These are phyloP conservation scores for Agonopterix arenella DNA, from an alignment of 2,888 invertebrate genomes.

Conservation along the genomic window DNA sequence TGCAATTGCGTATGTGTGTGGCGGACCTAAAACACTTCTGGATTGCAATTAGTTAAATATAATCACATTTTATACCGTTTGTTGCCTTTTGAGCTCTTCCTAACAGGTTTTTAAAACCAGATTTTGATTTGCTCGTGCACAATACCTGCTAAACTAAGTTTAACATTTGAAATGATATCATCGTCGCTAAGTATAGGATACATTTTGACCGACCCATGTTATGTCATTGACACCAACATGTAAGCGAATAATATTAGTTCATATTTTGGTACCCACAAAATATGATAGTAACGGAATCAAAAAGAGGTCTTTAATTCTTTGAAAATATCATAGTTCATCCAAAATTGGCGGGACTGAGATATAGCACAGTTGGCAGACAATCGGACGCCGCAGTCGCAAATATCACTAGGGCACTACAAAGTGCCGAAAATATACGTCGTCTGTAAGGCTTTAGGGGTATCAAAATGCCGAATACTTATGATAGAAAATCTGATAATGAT, in stretches of 20 bases:
- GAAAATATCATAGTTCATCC: conserved; percentile 45
- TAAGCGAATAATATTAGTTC: too few species aligned
- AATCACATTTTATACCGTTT: background rate
- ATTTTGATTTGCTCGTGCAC: conserved; percentile 3
- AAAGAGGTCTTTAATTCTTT: background rate
- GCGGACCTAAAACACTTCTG: too few species aligned
- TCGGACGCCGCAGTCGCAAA: conserved; percentile 43
- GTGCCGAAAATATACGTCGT: conserved; percentile 28
- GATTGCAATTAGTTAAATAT: too few species aligned
- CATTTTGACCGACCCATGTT: too few species aligned
- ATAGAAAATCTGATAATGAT: too few species aligned
- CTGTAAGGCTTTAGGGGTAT: conserved; percentile 1
- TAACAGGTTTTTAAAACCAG: conserved; percentile 5
- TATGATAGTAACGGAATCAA: background rate
- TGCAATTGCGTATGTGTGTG: too few species aligned
- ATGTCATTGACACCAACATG: too few species aligned
- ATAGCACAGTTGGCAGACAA: conserved; percentile 58
- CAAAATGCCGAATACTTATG: too few species aligned
- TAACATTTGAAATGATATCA: too few species aligned
- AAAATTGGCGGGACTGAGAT: conserved; percentile 44
- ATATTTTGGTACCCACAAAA: too few species aligned
- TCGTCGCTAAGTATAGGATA: too few species aligned
- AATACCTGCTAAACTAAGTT: background rate
- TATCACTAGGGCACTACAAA: conserved; percentile 63
- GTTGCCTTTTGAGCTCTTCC: background rate